These are phyloP conservation scores for Pemphigus obesinymphae DNA, from an alignment of 1,140 invertebrate species.

Conservation along the genomic window DNA sequence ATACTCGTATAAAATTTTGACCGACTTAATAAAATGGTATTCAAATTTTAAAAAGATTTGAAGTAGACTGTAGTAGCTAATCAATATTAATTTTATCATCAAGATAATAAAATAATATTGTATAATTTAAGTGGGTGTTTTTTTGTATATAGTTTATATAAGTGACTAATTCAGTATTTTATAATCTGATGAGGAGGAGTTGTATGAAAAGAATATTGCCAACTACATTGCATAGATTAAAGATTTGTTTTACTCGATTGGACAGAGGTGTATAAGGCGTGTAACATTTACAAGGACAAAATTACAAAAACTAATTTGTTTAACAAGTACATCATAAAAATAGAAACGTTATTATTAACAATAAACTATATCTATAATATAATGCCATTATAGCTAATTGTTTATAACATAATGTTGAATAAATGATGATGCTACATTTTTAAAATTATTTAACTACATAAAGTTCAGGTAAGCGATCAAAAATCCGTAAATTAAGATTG, in stretches of 20 bases:
- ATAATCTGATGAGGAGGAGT: constrained; percentile 6
- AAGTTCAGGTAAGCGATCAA: too few relatives aligned
- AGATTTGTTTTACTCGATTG: constrained; percentile 14
- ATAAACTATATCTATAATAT: not conserved
- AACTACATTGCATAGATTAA: not conserved
- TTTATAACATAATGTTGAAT: too few relatives aligned
- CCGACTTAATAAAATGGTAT: not conserved
- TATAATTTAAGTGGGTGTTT: not conserved
- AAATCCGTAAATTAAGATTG: too few relatives aligned
- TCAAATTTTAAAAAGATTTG: not conserved
- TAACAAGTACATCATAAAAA: not conserved
- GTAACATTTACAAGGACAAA: constrained; percentile 17
- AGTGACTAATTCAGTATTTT: not conserved
- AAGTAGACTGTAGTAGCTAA: not conserved
- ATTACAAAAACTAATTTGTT: constrained; percentile 25
- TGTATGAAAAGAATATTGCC: constrained; percentile 22
- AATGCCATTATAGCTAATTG: too few relatives aligned
- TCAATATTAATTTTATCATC: not conserved
- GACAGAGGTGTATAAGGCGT: constrained; percentile 13
- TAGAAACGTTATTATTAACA: not conserved
- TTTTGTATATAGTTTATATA: not conserved
- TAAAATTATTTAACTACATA: too few relatives aligned
- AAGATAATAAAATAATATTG: not conserved
- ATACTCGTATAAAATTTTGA: too few relatives aligned
- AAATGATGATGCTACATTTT: too few relatives aligned